Base-by-base conservation (phyloP, 2,797 vertebrate genomes). In the Chaenodraco wilsoni region DNA sequence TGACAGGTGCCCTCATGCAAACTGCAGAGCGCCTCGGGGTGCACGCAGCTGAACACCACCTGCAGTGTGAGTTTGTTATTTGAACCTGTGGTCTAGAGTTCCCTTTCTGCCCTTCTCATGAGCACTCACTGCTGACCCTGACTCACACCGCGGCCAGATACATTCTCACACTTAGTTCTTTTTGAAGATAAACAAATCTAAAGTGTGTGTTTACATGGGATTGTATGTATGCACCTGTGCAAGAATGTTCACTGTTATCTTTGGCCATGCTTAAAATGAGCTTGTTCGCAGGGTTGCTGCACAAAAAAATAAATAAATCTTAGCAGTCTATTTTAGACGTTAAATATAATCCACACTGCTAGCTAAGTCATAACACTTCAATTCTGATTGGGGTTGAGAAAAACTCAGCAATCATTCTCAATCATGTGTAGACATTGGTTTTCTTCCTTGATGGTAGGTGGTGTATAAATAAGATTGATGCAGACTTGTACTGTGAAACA, bases 41-140 rank as follows among this genome's bases (percentile, higher is more conserved):
- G 82, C 77, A 59, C 87, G 83, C 85, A 89, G 89, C 87, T 88
- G 83, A 91, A 86, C 81, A 72, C 88, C 90, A 91, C 91, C 89
- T 89, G 89, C 69, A 33, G 84, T 91, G 89, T 82, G 84, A 84
- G 85, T 91, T 90, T 93, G 90, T 93, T 91, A 92, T 92, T 89
- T 90, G 90, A 93, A 90, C 89, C 90, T 76, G 0, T 16, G 77
- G 83, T 91, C 89, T 92, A 86, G 83, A 87, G 83, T 92, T 92
- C 71, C 87, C 69, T 81, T 65, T 74, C 81, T 89, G 87, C 84
- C 88, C 88, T 89, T 83, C 87, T 91, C 82, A 73, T 78, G 79
- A 87, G 71, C 78, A 62, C 85, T 90, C 78, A 59, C 55, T 80
- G 83, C 81, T 89, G 83, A 90, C 86, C 84, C 87, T 68, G 62